Conservation (phyloP, 2,888 invertebrate species). For the Podabrus alpinus region DNA sequence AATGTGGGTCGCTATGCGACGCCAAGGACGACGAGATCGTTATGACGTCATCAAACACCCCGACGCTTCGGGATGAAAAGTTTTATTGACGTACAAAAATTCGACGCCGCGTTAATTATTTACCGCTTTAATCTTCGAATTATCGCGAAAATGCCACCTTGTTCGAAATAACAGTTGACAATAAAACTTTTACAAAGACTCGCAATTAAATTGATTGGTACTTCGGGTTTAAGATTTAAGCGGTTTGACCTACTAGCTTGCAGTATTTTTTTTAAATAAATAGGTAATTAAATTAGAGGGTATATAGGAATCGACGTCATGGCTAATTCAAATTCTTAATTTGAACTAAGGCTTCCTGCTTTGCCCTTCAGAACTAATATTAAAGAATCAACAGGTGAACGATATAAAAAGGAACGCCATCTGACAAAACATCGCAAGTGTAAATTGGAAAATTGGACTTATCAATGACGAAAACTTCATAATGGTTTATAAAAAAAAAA, state of each 20-base stretch:
- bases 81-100: slow-evolving; percentile 8
- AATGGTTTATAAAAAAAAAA: too few species aligned
- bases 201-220: background rate
- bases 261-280: too few species aligned
- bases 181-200: background rate
- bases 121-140: background rate
- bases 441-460: background rate
- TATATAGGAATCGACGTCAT: background rate
- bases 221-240: too few species aligned
- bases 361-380: background rate
- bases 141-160: background rate
- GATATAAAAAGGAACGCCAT: background rate
- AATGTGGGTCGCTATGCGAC: slow-evolving; percentile 43
- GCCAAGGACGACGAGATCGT: slow-evolving; percentile 39
- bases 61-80: slow-evolving; percentile 20
- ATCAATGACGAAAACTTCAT: too few species aligned
- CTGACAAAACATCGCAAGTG: background rate
- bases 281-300: too few species aligned
- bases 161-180: background rate
- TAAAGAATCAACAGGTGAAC: background rate
- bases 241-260: too few species aligned
- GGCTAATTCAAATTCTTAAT: background rate
- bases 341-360: background rate
- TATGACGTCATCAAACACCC: slow-evolving; percentile 39
- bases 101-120: background rate